Evolutionary conservation across 2,888 invertebrate species (phyloP), one percentile per base, ranked within the genome.

Genomic region (Prosopocoilus inquinatus): DNA sequence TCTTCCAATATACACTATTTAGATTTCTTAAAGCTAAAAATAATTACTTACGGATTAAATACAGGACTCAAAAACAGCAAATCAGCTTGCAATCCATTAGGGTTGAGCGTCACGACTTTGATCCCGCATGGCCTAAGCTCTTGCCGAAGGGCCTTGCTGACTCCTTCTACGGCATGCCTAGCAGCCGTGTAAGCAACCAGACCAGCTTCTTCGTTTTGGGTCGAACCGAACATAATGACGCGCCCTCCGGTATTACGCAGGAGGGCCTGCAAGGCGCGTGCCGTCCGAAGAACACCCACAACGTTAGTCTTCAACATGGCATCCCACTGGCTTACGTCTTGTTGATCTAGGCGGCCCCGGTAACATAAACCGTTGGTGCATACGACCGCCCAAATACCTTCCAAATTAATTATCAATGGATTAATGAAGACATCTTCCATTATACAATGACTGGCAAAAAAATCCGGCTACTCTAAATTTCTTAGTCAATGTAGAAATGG

Each of bases 291-390:
- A 9, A 86, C 82, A 9, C 87, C 91, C 13, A 91, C 81, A 55
- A 91, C 87, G 73, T 88, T 88, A 47, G 84, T 84, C 56, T 85
- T 82, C 52, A 89, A 75, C 70, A 88, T 85, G 13, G 83, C 80
- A 68, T 88, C 88, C 88, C 88, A 88, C 67, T 86, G 85, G 0
- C 82, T 68, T 3, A 86, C 83, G 57, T 90, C 88, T 66, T 88
- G 87, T 61, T 81, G 82, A 63, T 86, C 86, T 50, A 87, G 80
- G 36, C 83, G 78, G 13, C 91, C 90, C 9, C 87, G 85, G 55
- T 87, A 86, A 55, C 87, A 86, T 65, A 88, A 81, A 28, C 91
- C 91, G 15, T 90, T 90, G 32, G 91, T 91, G 76, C 91, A 91
- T 60, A 92, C 85, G 20, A 92, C 89, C 46, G 91, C 90, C 85